These are phyloP conservation scores for Hemistola chrysoprasaria DNA, from an alignment of 2,888 invertebrate species.

Conservation along the genomic window DNA sequence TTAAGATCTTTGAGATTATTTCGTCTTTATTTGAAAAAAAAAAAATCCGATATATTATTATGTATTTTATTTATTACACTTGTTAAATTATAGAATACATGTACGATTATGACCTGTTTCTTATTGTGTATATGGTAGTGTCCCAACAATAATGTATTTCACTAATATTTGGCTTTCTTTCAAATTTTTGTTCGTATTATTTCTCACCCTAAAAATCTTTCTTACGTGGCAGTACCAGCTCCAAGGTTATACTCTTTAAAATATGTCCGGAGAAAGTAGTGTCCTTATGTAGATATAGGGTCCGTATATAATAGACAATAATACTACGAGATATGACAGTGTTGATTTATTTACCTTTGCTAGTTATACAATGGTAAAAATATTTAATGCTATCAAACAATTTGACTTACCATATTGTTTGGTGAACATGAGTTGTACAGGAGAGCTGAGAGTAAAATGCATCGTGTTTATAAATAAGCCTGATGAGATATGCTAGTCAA, in stretches of 20 bases:
- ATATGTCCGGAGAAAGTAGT: too few species aligned
- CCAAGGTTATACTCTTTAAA: too few species aligned
- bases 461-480: constrained; percentile 29
- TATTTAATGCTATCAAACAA: constrained; percentile 79
- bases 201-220: constrained; percentile 11
- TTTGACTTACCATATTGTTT: constrained; percentile 78
- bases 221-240: too few species aligned
- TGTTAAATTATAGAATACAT: constrained; percentile 17
- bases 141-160: constrained; percentile 31
- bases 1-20: constrained; percentile 44
- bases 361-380: constrained; percentile 81
- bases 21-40: constrained; percentile 19
- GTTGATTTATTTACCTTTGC: constrained; percentile 81
- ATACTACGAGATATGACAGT: constrained; percentile 41
- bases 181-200: constrained; percentile 23
- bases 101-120: constrained; percentile 24
- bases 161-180: constrained; percentile 34
- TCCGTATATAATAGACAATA: constrained; percentile 2
- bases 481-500: constrained; percentile 33
- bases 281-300: too few species aligned
- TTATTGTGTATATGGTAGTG: constrained; percentile 30
- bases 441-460: constrained; percentile 53
- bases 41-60: constrained; percentile 13
- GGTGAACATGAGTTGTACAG: constrained; percentile 58
- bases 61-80: constrained; percentile 20